These are phyloP conservation scores for Virgularia gustaviana DNA, from an alignment of 92 coral and sea anemone species.

Conservation along the genomic window DNA sequence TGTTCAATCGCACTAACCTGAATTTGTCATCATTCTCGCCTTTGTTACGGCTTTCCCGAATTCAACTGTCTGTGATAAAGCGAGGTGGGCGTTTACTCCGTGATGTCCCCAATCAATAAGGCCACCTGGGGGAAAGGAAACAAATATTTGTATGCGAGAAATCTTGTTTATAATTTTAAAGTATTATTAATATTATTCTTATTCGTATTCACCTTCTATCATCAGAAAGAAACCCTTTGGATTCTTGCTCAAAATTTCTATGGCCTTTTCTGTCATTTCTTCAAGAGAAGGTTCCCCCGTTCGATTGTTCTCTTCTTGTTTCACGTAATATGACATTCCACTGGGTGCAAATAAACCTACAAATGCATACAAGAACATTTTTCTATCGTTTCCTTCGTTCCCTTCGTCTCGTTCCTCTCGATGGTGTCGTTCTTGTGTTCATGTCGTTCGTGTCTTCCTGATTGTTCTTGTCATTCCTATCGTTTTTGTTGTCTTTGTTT, in stretches of 20 bases:
- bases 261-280: conserved; percentile 76
- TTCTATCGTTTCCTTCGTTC: too few relatives aligned
- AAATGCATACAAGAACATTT: not conserved
- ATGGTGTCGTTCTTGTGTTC: too few relatives aligned
- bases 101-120: conserved; percentile 72
- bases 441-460: too few relatives aligned
- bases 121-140: conserved; percentile 41
- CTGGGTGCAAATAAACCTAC: conserved; percentile 79
- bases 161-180: not conserved
- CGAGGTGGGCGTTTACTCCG: conserved; percentile 49
- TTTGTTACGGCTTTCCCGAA: conserved; percentile 53
- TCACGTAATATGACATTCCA: conserved; percentile 66
- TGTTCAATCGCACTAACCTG: conserved; percentile 27
- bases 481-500: too few relatives aligned
- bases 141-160: not conserved
- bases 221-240: conserved; percentile 82
- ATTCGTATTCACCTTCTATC: conserved; percentile 65
- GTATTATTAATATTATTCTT: not conserved
- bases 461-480: too few relatives aligned
- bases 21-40: conserved; percentile 38
- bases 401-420: too few relatives aligned
- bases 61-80: conserved; percentile 51
- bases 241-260: conserved; percentile 72
- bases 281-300: conserved; percentile 72
- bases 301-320: conserved; percentile 47